Conservation (phyloP, 2,113 vertebrate species). For the Baryphthengus martii region DNA sequence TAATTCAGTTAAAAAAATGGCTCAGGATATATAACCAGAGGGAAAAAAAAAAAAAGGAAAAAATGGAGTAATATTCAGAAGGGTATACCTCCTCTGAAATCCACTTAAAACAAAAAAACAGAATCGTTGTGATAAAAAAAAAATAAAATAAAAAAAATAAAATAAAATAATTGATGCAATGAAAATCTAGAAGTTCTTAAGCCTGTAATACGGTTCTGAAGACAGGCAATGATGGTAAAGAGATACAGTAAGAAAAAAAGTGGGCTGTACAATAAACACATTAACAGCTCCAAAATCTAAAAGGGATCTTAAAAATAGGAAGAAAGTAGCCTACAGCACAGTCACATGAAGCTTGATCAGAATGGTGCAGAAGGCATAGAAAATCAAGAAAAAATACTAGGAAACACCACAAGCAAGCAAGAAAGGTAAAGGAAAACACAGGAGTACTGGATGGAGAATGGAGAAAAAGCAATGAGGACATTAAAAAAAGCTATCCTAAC, state of each 20-base stretch:
- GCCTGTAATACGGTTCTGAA: not conserved
- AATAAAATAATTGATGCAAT: not conserved
- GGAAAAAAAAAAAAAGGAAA: rapidly evolving
- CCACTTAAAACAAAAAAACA: not conserved
- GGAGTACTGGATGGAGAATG: not conserved
- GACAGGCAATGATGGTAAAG: not conserved
- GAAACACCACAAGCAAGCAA: not conserved
- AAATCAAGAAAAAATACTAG: not conserved
- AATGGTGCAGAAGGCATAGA: not conserved
- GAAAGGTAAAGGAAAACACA: not conserved
- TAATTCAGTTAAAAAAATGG: not conserved
- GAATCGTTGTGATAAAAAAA: not conserved
- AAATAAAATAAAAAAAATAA: no score
- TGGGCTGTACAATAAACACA: not conserved
- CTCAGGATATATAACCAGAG: rapidly evolving
- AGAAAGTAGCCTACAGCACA: not conserved
- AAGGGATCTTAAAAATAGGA: rapidly evolving
- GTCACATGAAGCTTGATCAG: not conserved
- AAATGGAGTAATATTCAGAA: not conserved
- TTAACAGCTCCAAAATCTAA: not conserved
- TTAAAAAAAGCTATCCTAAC: not conserved
- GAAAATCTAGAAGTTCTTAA: not conserved
- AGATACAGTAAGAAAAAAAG: not conserved
- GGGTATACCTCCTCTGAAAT: not conserved
- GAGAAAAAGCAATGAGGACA: not conserved